Base-by-base conservation (phyloP, 1,140 invertebrate genomes). In the Ooceraea biroi region DNA sequence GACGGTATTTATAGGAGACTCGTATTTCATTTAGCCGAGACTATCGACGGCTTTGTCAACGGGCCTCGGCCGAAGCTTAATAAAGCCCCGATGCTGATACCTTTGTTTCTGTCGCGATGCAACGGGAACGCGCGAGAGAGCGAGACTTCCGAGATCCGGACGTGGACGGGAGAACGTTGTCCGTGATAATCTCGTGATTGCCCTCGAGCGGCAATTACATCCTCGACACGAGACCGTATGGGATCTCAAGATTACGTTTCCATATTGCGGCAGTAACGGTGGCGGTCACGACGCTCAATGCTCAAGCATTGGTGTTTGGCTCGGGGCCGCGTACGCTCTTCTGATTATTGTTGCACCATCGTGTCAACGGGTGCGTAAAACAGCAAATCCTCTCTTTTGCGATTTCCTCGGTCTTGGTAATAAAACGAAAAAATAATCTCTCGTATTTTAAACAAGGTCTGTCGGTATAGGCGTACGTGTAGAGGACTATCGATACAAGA, bases 101-200 rank as follows among this genome's bases (percentile, higher is more conserved):
- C 89, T 86, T 89, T 89, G 89, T 90, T 88, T 82, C 87, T 50
- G 30, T 27, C 77, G 71, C 72, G 63, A 71, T 60, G 76, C 65
- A 82, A 77, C 52, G 65, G 22, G 14, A 63, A 76, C 8, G 82
- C 83, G 77, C 66, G 76, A 76, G 86, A 68, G 50, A 69, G 68
- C 46, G 82, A 73, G 36, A 7, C 36, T 44, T 52, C 73, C 69
- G 69, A 86, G 85, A 84, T 66, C 61, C 65, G 7, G 36, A 7
- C 14, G 25, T 50, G 36, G 87, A 78, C 85, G 72, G 71, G 80
- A 66, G 74, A 68, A 90, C 86, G 83, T 82, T 87, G 84, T 83
- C 69, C 83, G 63, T 84, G 87, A 90, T 90, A 88, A 90, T 90
- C 87, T 87, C 66, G 57, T 87, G 84, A 90, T 90, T 90, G 89